Evolutionary conservation across 1,140 invertebrate genomes (phyloP), one percentile per base, ranked within the genome.

Genomic region (Pectinophora gossypiella): DNA sequence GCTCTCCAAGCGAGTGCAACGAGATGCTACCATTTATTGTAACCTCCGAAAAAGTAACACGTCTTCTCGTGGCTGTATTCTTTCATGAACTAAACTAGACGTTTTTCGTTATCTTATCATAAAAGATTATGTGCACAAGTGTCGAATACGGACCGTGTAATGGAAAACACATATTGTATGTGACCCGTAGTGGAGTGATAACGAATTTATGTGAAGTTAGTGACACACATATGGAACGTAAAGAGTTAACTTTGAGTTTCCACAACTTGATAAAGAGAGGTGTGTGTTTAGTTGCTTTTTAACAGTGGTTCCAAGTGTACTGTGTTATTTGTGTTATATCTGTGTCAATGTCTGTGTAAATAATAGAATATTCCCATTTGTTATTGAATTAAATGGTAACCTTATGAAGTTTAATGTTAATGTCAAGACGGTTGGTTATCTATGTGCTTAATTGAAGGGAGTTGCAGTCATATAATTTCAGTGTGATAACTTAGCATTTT

Each of bases 241-340:
- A 72, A 59, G 81, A 87, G 53, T 72, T 87, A 35, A 82, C 78
- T 48, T 74, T 87, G 48, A 87, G 84, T 70, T 82, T 82, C 52
- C 84, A 87, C 59, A 87, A 87, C 61, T 74, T 87, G 65, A 87
- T 87, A 51, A 87, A 82, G 54, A 59, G 84, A 87, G 84, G 84
- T 87, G 71, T n/a, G n/a, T 73, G 64, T 68, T 61, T 51, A 23
- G 19, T 20, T 65, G 56, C 70, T 27, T 15, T n/a, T 45, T 22
- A 5, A 23, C 10, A 23, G 4, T 32, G 27, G 6, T 44, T 44
- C 19, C 1, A 20, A 20, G 19, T 20, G 16, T 40, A 2, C 10
- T 1, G n/a, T 9, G n/a, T 1, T 32, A 32, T 32, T 32, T 32
- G 9, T 32, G n/a, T 32, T 32, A n/a, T 32, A 32, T 32, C 6